Conservation (phyloP, 2,797 vertebrate genomes). For the Odontamblyopus rebecca region DNA sequence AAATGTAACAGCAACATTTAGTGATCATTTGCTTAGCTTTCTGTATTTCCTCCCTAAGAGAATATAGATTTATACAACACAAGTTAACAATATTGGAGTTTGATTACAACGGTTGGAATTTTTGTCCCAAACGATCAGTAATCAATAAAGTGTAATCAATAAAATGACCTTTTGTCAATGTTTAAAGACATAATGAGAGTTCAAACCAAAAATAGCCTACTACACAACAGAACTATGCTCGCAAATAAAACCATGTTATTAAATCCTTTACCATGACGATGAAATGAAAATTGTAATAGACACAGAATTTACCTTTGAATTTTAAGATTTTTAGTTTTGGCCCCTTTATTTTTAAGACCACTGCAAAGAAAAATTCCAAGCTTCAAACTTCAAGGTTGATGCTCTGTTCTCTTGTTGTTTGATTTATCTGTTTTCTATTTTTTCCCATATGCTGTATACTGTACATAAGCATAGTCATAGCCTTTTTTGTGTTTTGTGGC, state of each 20-base stretch:
- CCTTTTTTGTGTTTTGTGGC: too few relatives aligned
- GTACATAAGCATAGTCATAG: too few relatives aligned
- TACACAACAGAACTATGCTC: not conserved
- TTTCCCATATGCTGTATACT: too few relatives aligned
- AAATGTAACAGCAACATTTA: not conserved
- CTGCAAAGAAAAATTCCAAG: too few relatives aligned
- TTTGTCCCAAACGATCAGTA: not conserved
- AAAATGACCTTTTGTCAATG: not conserved
- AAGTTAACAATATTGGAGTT: not conserved
- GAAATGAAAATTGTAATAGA: too few relatives aligned
- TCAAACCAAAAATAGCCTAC: not conserved
- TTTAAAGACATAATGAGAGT: not conserved
- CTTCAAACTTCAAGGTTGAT: too few relatives aligned
- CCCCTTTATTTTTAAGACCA: too few relatives aligned
- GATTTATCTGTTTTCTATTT: too few relatives aligned
- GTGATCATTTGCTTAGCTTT: not conserved
- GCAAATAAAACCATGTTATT: too few relatives aligned
- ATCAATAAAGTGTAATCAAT: slow-evolving; percentile 7
- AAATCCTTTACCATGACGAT: too few relatives aligned
- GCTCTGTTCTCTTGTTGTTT: too few relatives aligned
- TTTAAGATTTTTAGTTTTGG: not conserved
- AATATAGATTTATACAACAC: not conserved
- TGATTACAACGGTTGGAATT: not conserved
- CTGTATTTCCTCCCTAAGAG: not conserved
- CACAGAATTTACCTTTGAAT: not conserved